Base-by-base conservation (phyloP, 2,113 vertebrate genomes). In the Riparia riparia region DNA sequence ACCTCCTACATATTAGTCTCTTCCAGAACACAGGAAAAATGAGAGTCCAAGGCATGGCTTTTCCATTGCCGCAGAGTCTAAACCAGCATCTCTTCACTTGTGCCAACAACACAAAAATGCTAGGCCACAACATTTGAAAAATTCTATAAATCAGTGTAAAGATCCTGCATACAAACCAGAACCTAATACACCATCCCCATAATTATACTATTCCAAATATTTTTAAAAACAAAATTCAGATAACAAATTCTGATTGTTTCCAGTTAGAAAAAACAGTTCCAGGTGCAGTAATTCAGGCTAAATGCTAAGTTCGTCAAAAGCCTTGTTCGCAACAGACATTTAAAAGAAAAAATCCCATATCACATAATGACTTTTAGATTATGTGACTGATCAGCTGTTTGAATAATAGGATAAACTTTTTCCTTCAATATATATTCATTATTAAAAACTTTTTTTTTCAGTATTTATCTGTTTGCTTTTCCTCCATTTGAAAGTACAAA, bases 1-100 rank as follows among this genome's bases (percentile, higher is more conserved):
- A 6, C 9, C 64, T 64, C 19, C 19, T 13, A 50, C 22, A 41
- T 26, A 56, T 17, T 11, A 68, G 6, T 10, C 61, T 78, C 7
- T 74, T 74, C 24, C 20, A 84, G 16, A 26, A 44, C 3, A 26
- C 1, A 4, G 31, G 26, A 76, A 56, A 93, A 79, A 54, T 6
- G 4, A 19, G 17, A 34, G 22, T 12, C 17, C 12, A 17, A 85
- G 44, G 13, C 26, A 34, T 12, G 31, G 6, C 2, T 37, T 7
- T 47, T 60, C 21, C 19, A 20, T 7, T 0, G 0, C 9, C 3
- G 3, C 24, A 85, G 37, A 76, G 15, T 6, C 12, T 61, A 56
- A 69, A 17, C 3, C 47, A 72, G 7, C 0, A 0, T 22, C 17
- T 60, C 4, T 12, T 57, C 32, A 14, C 12, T 60, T 71, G 9